Evolutionary conservation across 2,797 vertebrate genomes (phyloP).

Genomic region (Lepilemur septentrionalis): DNA sequence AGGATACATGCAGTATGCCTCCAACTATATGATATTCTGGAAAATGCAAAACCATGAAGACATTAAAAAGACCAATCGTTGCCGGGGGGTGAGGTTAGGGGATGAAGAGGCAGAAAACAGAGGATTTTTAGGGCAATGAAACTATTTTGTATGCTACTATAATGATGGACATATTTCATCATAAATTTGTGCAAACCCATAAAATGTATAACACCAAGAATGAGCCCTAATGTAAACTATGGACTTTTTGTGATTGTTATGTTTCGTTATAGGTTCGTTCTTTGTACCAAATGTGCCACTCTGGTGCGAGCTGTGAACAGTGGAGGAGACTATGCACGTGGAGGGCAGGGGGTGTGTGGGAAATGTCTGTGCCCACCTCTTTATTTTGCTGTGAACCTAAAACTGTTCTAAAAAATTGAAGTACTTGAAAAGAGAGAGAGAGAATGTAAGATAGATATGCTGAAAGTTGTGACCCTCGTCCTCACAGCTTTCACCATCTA

Average conservation of each 20-base stretch:
- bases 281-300: not conserved
- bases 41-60: not conserved
- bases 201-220: not conserved
- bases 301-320: not conserved
- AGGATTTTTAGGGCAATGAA: not conserved
- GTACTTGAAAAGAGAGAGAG: not conserved
- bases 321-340: no score
- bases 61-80: not conserved
- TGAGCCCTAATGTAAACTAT: not conserved
- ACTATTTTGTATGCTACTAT: not conserved
- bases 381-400: not conserved
- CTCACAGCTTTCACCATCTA: not conserved
- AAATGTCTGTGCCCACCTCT: not conserved
- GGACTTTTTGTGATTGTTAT: not conserved
- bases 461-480: not conserved
- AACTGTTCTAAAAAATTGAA: not conserved
- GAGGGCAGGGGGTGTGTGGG: no score
- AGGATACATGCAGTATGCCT: not conserved
- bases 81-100: accelerated
- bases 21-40: not conserved
- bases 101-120: not conserved
- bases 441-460: not conserved
- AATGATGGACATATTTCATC: not conserved
- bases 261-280: not conserved
- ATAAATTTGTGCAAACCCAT: not conserved